Evolutionary conservation across 2,113 vertebrate genomes (phyloP).

Genomic region (Xenus cinereus): DNA sequence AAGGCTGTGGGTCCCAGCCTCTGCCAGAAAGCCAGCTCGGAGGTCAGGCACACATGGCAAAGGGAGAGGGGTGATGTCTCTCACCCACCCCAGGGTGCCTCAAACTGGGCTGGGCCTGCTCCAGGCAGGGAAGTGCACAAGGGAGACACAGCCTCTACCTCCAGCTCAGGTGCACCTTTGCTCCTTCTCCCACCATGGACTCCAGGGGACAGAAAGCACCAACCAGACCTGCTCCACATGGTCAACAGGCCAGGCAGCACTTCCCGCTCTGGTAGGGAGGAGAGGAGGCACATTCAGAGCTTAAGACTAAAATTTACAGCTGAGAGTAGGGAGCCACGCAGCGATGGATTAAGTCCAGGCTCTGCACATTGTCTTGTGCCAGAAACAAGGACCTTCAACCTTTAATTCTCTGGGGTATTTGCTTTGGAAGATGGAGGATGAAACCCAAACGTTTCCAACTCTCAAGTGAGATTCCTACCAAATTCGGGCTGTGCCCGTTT

Average conservation of each 20-base stretch:
- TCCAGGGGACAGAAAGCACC: not conserved
- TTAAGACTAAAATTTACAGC: not conserved
- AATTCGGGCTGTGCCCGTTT: not conserved
- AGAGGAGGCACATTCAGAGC: not conserved
- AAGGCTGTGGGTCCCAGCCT: not conserved
- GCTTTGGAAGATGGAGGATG: not conserved
- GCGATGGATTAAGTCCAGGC: rapidly evolving
- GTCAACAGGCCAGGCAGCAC: not conserved
- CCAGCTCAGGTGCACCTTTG: not conserved
- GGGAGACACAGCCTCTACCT: not conserved
- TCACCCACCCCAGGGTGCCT: not conserved
- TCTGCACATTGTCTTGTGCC: not conserved
- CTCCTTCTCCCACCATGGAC: not conserved
- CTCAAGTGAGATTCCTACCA: not conserved
- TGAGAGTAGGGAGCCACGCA: not conserved
- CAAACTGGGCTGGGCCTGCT: not conserved
- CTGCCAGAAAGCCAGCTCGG: not conserved
- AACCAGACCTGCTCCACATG: rapidly evolving
- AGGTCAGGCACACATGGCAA: rapidly evolving
- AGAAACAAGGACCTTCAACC: not conserved
- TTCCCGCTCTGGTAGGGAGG: not conserved
- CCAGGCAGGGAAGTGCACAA: not conserved
- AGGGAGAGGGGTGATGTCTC: not conserved
- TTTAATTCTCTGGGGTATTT: not conserved
- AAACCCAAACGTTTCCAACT: not conserved